These are phyloP conservation scores for Taenioides sp. DNA, from an alignment of 2,797 vertebrate genomes.

Conservation along the genomic window DNA sequence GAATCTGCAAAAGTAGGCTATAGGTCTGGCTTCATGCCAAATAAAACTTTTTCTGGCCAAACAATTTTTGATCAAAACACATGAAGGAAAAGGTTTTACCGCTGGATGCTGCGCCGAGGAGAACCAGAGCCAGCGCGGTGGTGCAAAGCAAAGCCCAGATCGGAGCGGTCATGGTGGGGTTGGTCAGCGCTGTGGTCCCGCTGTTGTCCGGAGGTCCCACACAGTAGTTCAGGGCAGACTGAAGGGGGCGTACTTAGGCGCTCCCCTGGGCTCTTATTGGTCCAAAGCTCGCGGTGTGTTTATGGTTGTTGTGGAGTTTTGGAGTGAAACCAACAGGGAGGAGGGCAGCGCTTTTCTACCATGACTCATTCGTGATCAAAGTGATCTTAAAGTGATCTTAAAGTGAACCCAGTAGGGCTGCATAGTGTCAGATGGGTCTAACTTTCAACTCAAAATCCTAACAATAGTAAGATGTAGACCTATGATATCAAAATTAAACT, in stretches of 20 bases:
- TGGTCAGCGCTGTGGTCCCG: neutral
- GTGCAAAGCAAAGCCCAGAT: slow-evolving; percentile 28
- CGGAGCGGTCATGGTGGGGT: slow-evolving; percentile 36
- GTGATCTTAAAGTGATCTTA: too few relatives aligned
- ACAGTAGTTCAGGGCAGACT: neutral
- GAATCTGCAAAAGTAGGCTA: neutral
- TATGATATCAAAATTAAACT: too few relatives aligned
- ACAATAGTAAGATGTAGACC: too few relatives aligned
- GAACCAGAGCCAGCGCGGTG: slow-evolving; percentile 27
- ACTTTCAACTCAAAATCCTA: too few relatives aligned
- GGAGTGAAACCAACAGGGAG: slow-evolving; percentile 5
- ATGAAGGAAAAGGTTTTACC: slow-evolving; percentile 33
- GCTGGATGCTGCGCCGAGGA: slow-evolving; percentile 34
- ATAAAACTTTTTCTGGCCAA: neutral
- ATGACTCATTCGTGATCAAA: slow-evolving; percentile 51
- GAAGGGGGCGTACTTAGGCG: slow-evolving; percentile 33
- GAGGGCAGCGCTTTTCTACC: slow-evolving; percentile 43
- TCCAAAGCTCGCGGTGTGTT: slow-evolving; percentile 29
- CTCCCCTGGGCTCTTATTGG: slow-evolving; percentile 33
- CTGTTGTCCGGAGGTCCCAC: neutral
- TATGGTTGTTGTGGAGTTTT: slow-evolving; percentile 31
- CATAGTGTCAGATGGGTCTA: too few relatives aligned
- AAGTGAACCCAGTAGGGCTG: too few relatives aligned
- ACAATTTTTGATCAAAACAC: neutral
- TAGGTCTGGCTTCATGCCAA: neutral